Evolutionary conservation across 2,113 vertebrate species (phyloP), one percentile per base, ranked within the genome.

Genomic region (Syngnathus scovelli): DNA sequence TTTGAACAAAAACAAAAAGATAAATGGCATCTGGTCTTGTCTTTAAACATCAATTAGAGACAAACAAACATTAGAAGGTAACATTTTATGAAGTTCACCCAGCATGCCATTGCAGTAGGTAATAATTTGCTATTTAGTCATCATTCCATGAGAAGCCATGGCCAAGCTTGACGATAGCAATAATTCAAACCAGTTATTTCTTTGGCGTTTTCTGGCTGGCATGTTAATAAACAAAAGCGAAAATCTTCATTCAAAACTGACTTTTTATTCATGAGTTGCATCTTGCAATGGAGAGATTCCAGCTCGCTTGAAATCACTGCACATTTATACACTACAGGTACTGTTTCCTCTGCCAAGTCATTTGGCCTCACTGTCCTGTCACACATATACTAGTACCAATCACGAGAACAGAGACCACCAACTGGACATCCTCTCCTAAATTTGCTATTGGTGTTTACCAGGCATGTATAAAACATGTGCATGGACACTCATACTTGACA

Each of bases 331-430:
- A 67, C 56, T 39, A 52, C 70, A 65, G 65, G 64, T 68, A 75
- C 64, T 67, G 69, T 71, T 66, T 78, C 52, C 62, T 71, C 61
- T 59, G 48, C 74, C 58, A 74, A 58, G 60, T 73, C 44, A 61
- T 77, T 75, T 67, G 46, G 55, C 59, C 68, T 68, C 70, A 68
- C 66, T 69, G 70, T 78, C 70, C 70, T 66, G 46, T 52, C 39
- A 62, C 59, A 72, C 46, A 66, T 58, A 68, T 73, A 76, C 27
- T 33, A 33, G 27, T 33, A 33, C 56, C 69, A 71, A 72, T 0
- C 15, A 61, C 74, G 27, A 15, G 33, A 54, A 80, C 59, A 78
- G 78, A 76, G 81, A 83, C 81, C 80, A 77, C 75, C 73, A 69
- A 72, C 39, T 66, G 70, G 69, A 64, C 67, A n/a, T 64, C 56